Conservation (phyloP, 37 sponge, comb jelly and placozoan species). For the Spongia lamella region DNA sequence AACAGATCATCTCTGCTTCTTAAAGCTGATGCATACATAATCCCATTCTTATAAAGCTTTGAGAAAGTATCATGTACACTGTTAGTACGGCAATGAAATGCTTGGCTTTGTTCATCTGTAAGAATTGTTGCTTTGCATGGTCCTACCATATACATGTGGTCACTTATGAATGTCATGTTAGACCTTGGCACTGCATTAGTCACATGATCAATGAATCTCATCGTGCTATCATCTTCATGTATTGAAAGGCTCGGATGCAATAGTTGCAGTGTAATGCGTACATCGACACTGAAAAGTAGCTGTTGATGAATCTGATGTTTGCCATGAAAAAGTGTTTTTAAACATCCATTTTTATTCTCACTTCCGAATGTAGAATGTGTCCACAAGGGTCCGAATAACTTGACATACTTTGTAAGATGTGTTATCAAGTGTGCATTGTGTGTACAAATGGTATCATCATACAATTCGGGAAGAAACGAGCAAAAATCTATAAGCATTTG, state of each 20-base stretch:
- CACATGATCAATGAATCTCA: slow-evolving; percentile 4
- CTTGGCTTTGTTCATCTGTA: neutral
- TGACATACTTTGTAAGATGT: slow-evolving; percentile 8
- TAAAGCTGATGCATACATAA: neutral
- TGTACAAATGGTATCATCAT: neutral
- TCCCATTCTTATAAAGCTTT: slow-evolving; percentile 17
- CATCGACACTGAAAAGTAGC: slow-evolving; percentile 18
- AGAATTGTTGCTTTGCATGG: neutral
- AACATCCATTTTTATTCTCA: slow-evolving; percentile 10
- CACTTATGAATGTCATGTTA: neutral
- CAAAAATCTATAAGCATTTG: neutral
- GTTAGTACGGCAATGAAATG: neutral
- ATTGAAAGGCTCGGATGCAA: neutral
- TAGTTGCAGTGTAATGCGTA: slow-evolving; percentile 13
- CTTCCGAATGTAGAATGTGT: slow-evolving; percentile 1
- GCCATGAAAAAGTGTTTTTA: neutral
- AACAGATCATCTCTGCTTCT: no score
- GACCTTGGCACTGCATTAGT: neutral
- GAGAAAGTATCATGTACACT: neutral
- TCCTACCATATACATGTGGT: neutral
- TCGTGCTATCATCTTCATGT: slow-evolving; percentile 10
- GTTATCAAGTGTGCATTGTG: slow-evolving; percentile 1
- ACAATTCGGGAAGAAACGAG: neutral
- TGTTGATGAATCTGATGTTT: slow-evolving; percentile 20
- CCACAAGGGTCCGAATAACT: slow-evolving; percentile 13